Base-by-base conservation (phyloP, 1,140 invertebrate genomes). In the Tetragnatha versicolor region DNA sequence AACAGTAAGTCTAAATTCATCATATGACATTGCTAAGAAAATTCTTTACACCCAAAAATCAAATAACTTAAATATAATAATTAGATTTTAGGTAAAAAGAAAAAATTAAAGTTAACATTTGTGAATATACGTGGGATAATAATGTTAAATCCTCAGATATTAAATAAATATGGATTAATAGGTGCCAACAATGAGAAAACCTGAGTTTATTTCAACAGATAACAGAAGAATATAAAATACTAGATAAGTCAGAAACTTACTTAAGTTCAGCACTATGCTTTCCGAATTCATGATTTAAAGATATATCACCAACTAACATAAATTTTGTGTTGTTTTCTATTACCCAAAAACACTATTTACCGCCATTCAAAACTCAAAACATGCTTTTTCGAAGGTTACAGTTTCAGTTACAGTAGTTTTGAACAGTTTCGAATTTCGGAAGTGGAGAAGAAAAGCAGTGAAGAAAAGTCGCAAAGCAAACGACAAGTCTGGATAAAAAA, bases 191-290 rank as follows among this genome's bases (percentile, higher is more conserved):
- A 25, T n/a, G 20, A 20, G n/a, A 22, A 12, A 20, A 20, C 25
- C 14, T 53, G 49, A n/a, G 22, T 53, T 53, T 25, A 22, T n/a
- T n/a, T 25, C n/a, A 22, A 22, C 17, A 25, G 25, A 3, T 53
- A 22, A 53, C 22, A 53, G 49, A 35, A 31, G 7, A 60, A n/a
- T 7, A 65, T 45, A n/a, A 17, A 17, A 2, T 20, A 12, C 42
- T 20, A 47, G 20, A 25, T 20, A 55, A 20, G 17, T 55, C 17
- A 25, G 25, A 55, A 17, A 68, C 65, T 49, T 68, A 68, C 65
- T 68, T 2, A 68, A 35, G 35, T 68, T 68, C 37, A 68, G 45
- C 9, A 68, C 39, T 20, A 68, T 45, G 35, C 9, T 49, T 68
- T 68, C 65, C 14, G 65, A 68, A 51, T 68, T 68, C 65, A 68